Evolutionary conservation across 2,113 vertebrate genomes (phyloP).

Genomic region (Alces alces): DNA sequence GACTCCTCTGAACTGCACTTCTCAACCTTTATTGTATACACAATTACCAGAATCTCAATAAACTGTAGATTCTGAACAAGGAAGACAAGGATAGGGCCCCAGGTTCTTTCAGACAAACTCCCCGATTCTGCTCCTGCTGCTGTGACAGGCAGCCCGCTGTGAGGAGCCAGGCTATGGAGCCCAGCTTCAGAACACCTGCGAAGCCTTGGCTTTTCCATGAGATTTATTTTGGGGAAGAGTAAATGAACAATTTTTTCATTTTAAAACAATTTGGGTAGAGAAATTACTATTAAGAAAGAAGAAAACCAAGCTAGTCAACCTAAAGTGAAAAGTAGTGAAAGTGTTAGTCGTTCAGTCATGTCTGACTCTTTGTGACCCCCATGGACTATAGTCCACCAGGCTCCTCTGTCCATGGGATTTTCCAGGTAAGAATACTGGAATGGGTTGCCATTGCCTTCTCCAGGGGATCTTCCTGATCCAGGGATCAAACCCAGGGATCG

Average conservation of each 20-base stretch:
- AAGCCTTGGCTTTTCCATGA: not conserved
- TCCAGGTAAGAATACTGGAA: not conserved
- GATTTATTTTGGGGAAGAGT: not conserved
- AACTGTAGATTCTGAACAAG: not conserved
- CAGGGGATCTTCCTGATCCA: not conserved
- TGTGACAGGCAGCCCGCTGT: not conserved
- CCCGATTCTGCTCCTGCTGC: fast-evolving
- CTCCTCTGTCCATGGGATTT: not conserved
- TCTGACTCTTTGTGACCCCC: not conserved
- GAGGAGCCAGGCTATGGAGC: not conserved
- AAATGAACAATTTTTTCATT: not conserved
- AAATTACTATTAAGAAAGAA: not conserved
- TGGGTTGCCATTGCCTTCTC: not conserved
- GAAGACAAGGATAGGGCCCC: not conserved
- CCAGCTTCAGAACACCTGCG: not conserved
- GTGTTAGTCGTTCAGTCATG: not conserved
- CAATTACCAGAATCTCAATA: not conserved
- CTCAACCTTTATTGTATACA: not conserved
- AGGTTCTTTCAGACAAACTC: not conserved
- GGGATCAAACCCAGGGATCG: not conserved
- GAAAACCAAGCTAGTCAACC: not conserved
- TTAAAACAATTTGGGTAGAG: not conserved
- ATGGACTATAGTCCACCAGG: not conserved
- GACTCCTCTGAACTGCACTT: not conserved
- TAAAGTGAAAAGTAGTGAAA: not conserved